These are phyloP conservation scores for Metaphire vulgaris DNA, from an alignment of 1,140 invertebrate species.

Conservation along the genomic window DNA sequence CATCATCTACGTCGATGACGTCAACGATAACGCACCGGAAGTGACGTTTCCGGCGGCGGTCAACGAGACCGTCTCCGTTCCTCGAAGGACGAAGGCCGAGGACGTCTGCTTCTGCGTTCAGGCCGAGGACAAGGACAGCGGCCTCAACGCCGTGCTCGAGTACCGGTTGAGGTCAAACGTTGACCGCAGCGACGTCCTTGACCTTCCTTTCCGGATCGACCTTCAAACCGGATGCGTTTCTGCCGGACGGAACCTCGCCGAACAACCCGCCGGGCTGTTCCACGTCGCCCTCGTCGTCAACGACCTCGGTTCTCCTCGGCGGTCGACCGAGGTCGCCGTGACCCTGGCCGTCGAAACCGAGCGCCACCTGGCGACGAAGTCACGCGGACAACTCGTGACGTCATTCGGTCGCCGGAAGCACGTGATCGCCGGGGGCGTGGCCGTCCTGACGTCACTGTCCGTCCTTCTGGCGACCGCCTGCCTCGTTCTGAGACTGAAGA, in stretches of 20 bases:
- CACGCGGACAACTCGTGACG: no score
- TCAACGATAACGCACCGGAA: slow-evolving; percentile 25
- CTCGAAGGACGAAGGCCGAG: background rate
- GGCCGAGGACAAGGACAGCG: background rate
- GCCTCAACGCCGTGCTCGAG: background rate
- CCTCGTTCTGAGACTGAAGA: background rate
- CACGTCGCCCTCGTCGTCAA: background rate
- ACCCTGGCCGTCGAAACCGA: background rate
- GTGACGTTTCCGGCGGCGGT: slow-evolving; percentile 4
- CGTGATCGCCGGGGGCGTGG: no score
- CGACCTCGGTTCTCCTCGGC: background rate
- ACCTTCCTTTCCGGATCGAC: background rate
- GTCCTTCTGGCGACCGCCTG: background rate
- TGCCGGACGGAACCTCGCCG: background rate
- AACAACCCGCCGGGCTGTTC: background rate
- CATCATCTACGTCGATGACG: slow-evolving; percentile 19
- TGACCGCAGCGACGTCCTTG: background rate
- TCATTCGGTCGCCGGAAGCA: no score
- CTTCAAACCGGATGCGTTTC: background rate
- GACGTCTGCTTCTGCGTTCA: background rate
- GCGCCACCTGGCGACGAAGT: background rate
- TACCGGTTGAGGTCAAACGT: background rate
- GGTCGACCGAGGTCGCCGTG: background rate
- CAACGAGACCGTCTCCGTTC: slow-evolving; percentile 5
- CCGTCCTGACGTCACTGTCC: background rate